phyloP scores from a whole-genome alignment of 2,797 vertebrate genomes.

The Heliangelus exortis region DNA sequence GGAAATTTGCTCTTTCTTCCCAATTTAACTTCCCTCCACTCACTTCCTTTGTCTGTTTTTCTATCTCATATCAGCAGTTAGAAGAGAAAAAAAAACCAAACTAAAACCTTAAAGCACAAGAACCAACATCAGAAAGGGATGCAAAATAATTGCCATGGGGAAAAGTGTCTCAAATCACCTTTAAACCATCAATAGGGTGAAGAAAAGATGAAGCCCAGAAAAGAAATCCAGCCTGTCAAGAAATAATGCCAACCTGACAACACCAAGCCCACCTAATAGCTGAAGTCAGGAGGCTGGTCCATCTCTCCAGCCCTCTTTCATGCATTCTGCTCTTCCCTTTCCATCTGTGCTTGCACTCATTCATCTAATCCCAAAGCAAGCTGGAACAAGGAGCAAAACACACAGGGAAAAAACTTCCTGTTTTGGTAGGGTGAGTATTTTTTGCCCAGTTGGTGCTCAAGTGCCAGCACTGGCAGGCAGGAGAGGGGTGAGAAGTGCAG shows the following conservation, averaged over 20 bases:
- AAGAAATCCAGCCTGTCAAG: slow-evolving; percentile 33
- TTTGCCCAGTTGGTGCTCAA: not conserved
- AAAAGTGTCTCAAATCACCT: slow-evolving; percentile 19
- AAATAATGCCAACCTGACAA: not conserved
- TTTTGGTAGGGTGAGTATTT: not conserved
- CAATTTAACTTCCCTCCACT: not conserved
- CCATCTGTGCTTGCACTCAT: not conserved
- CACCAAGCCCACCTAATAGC: not conserved
- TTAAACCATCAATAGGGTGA: not conserved
- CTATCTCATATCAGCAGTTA: not conserved
- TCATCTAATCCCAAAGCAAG: slow-evolving; percentile 6
- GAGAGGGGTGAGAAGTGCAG: accelerated
- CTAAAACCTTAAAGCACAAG: not conserved
- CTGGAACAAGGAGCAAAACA: not conserved
- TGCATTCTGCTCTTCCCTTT: not conserved
- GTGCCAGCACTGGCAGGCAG: not conserved
- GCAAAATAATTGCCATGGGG: not conserved
- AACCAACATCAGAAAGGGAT: not conserved
- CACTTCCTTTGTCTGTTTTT: not conserved
- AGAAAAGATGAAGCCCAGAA: not conserved
- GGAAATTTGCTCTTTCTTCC: slow-evolving; percentile 25
- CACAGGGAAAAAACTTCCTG: not conserved
- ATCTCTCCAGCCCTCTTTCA: not conserved
- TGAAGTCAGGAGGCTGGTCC: slow-evolving; percentile 20
- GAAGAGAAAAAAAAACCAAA: not conserved